Evolutionary conservation across 2,888 invertebrate species (phyloP).

Genomic region (Diadegma fenestrale): DNA sequence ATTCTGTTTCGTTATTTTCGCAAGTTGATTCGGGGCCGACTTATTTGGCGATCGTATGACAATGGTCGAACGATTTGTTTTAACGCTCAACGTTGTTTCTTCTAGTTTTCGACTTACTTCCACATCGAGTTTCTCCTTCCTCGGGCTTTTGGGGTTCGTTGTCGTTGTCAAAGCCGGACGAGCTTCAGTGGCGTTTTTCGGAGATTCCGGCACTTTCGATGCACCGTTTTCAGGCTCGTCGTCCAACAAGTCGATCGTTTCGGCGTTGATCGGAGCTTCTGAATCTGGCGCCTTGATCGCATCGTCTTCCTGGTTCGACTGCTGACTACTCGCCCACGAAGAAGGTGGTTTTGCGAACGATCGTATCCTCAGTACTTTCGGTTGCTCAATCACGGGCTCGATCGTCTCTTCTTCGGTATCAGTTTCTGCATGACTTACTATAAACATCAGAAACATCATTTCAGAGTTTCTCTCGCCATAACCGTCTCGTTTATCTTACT

Average conservation of each 20-base stretch:
- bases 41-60: constrained; percentile 2
- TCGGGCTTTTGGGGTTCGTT: neutral
- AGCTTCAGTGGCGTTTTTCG: too few species aligned
- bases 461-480: neutral
- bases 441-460: constrained; percentile 27
- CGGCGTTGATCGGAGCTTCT: constrained; percentile 2
- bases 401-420: constrained; percentile 35
- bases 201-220: neutral
- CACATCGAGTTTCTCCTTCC: neutral
- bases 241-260: constrained; percentile 43
- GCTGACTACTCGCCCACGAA: constrained; percentile 76
- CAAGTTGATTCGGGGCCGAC: neutral
- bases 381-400: constrained; percentile 56
- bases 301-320: constrained; percentile 33
- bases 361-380: constrained; percentile 75
- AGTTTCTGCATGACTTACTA: constrained; percentile 39
- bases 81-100: neutral
- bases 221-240: neutral
- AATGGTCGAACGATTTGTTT: neutral
- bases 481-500: constrained; percentile 2
- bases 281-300: neutral
- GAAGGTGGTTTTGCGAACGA: constrained; percentile 80
- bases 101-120: constrained; percentile 2
- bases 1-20: neutral
- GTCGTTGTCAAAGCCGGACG: neutral